Evolutionary conservation across 2,113 vertebrate species (phyloP).

Genomic region (Astur gentilis): DNA sequence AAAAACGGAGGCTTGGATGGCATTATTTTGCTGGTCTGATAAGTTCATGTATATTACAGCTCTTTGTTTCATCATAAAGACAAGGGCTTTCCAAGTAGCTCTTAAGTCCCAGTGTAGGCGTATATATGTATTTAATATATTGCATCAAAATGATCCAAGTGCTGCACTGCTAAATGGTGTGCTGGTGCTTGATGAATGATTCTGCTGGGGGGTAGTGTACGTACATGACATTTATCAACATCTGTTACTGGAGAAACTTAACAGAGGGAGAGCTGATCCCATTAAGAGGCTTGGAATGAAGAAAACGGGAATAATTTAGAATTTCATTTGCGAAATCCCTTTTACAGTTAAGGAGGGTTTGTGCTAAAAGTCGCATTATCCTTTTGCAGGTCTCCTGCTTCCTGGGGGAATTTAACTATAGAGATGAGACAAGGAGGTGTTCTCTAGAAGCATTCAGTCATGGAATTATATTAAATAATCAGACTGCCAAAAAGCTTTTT

Average conservation of each 20-base stretch:
- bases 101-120: neutral
- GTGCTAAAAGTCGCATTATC: neutral
- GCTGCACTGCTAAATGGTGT: neutral
- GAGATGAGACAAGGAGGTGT: constrained; percentile 34
- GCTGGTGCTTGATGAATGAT: neutral
- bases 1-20: neutral
- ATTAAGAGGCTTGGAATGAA: constrained; percentile 26
- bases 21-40: neutral
- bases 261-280: neutral
- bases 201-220: neutral
- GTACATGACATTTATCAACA: neutral
- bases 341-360: constrained; percentile 24
- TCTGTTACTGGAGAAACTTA: neutral
- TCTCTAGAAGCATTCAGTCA: constrained; percentile 21
- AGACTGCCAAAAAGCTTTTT: constrained; percentile 30
- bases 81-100: neutral
- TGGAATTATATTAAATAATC: constrained; percentile 46
- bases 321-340: constrained; percentile 45
- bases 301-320: constrained; percentile 19
- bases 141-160: neutral
- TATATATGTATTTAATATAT: neutral
- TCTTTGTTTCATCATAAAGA: neutral
- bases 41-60: neutral
- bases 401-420: constrained; percentile 23
- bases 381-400: constrained; percentile 2